Evolutionary conservation across 2,888 invertebrate species (phyloP).

Genomic region (Leistus spinibarbis): DNA sequence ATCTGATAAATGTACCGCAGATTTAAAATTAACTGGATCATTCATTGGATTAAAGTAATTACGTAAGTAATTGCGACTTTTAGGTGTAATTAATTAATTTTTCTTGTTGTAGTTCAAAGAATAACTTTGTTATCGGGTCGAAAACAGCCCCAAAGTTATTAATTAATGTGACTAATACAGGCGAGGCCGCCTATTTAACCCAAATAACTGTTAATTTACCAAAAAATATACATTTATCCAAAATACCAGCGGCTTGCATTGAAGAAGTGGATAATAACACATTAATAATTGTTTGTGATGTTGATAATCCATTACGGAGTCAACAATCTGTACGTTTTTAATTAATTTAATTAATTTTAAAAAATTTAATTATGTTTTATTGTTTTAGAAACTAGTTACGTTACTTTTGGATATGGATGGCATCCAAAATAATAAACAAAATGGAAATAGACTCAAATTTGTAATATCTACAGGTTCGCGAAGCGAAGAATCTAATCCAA

Average conservation of each 20-base stretch:
- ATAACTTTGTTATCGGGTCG: constrained; percentile 20
- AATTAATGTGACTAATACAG: constrained; percentile 10
- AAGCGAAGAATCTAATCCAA: constrained; percentile 10
- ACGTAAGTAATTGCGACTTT: background rate
- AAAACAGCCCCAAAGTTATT: background rate
- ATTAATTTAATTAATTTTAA: background rate
- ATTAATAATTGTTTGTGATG: constrained; percentile 3
- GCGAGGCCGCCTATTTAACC: constrained; percentile 14
- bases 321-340: background rate
- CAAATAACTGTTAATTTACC: constrained; percentile 14
- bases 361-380: background rate
- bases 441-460: background rate
- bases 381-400: constrained; percentile 5
- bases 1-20: constrained; percentile 13
- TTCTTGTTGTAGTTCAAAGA: background rate
- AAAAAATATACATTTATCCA: constrained; percentile 10
- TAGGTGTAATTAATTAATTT: background rate
- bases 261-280: constrained; percentile 12
- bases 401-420: constrained; percentile 19
- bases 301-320: constrained; percentile 18
- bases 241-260: constrained; percentile 6
- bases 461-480: background rate
- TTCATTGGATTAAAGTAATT: constrained; percentile 13
- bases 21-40: constrained; percentile 8
- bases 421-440: background rate